phyloP scores from a whole-genome alignment of 2,888 invertebrate genomes.

The Spicauda simplicius region DNA sequence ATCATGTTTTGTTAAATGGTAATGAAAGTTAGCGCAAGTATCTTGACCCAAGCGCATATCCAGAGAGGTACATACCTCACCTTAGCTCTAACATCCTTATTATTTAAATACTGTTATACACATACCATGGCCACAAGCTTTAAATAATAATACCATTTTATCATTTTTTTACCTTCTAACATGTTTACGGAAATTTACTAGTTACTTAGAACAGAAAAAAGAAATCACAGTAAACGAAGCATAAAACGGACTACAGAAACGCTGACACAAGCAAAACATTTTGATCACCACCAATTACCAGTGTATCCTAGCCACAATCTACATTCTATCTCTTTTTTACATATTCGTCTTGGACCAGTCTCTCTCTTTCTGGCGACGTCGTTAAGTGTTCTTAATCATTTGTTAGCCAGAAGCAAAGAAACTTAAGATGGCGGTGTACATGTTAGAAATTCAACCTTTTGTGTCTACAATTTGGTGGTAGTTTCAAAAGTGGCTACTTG shows the following conservation, averaged over 20 bases:
- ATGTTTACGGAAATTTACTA: too few species aligned
- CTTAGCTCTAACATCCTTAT: too few species aligned
- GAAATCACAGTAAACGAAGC: constrained; percentile 57
- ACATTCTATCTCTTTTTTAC: constrained; percentile 45
- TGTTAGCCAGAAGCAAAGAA: constrained; percentile 42
- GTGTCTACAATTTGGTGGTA: background rate
- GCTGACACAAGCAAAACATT: constrained; percentile 81
- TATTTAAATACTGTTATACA: too few species aligned
- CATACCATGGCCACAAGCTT: too few species aligned
- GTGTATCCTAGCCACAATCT: constrained; percentile 61
- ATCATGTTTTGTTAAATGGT: too few species aligned
- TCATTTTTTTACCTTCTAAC: too few species aligned
- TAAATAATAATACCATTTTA: too few species aligned
- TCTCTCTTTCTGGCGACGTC: constrained; percentile 53
- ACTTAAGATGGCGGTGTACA: background rate
- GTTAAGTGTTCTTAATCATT: constrained; percentile 70
- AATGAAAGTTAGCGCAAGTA: too few species aligned
- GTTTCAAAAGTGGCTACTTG: background rate
- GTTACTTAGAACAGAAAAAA: background rate
- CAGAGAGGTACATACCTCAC: too few species aligned
- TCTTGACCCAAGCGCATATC: too few species aligned
- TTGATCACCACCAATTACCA: constrained; percentile 82
- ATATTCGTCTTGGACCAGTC: constrained; percentile 36
- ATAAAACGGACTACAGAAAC: constrained; percentile 65
- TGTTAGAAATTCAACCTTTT: constrained; percentile 25